These are phyloP conservation scores for Orthosia cruda DNA, from an alignment of 2,888 invertebrate species.

Conservation along the genomic window DNA sequence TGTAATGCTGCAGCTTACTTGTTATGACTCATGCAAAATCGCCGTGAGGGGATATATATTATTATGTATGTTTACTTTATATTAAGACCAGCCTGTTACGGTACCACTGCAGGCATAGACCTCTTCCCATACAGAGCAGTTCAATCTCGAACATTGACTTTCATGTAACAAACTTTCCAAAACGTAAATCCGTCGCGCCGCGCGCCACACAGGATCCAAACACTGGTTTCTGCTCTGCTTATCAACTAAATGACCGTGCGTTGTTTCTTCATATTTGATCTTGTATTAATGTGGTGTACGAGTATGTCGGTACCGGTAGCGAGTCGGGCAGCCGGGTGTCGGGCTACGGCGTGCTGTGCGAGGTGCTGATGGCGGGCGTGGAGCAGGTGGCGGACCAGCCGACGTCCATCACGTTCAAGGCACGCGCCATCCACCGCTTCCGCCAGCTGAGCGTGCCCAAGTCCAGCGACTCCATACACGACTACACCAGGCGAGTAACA, in stretches of 20 bases:
- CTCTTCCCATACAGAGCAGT: too few relatives aligned
- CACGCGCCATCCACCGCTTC: constrained; percentile 86
- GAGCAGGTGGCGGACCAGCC: constrained; percentile 58
- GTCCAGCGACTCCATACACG: constrained; percentile 64
- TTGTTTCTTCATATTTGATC: neutral
- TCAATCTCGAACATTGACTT: too few relatives aligned
- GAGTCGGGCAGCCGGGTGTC: constrained; percentile 77
- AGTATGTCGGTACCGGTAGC: constrained; percentile 72
- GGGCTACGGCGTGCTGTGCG: constrained; percentile 89
- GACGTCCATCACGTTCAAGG: constrained; percentile 78
- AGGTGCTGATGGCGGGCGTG: constrained; percentile 83
- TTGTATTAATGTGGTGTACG: neutral
- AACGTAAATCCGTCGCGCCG: too few relatives aligned
- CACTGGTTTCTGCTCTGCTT: too few relatives aligned
- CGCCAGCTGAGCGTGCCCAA: constrained; percentile 74
- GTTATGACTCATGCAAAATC: too few relatives aligned
- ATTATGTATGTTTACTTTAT: too few relatives aligned
- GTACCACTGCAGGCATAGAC: too few relatives aligned
- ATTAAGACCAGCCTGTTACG: too few relatives aligned
- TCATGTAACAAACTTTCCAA: too few relatives aligned
- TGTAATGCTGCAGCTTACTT: too few relatives aligned
- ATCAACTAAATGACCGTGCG: neutral
- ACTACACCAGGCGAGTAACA: constrained; percentile 72
- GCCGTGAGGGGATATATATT: too few relatives aligned
- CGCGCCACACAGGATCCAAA: too few relatives aligned